Evolutionary conservation across 2,888 invertebrate species (phyloP), one percentile per base, ranked within the genome.

Genomic region (Cataglyphis cursor): DNA sequence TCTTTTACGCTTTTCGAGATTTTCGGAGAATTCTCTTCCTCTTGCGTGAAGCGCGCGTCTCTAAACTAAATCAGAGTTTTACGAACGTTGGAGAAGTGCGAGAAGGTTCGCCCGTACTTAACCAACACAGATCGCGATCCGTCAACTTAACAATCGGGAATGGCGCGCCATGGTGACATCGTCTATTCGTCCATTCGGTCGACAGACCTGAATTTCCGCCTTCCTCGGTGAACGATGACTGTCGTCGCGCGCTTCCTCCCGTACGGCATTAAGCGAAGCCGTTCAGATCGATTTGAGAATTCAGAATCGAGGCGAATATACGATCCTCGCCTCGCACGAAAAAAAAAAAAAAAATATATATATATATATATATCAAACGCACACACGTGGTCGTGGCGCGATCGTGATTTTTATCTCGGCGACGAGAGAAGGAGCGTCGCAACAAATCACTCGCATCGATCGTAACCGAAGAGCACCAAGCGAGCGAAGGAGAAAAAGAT

Each of bases 91-190:
- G 24, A 59, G 59, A 21, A 76, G 80, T 65, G 66, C 57, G 59
- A 82, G 48, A 18, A 18, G 80, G 66, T 74, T 86, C 84, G 84
- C 84, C 84, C 84, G 84, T 81, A 82, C 84, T 78, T 75, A 62
- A 81, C 76, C 81, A 78, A 83, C 82, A 73, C 82, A 83, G 62
- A 82, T 85, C 87, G 82, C 87, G 76, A 73, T 83, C 84, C 83
- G 84, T 74, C 68, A 82, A 66, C 84, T 83, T 85, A 83, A 88
- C 84, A 85, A 87, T 88, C 87, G 91, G 82, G 83, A 85, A 90
- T 86, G 84, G 72, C 74, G 87, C 76, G 86, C 80, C 91, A 91
- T 91, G 86, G 83, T 86, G 87, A 88, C 86, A 86, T 85, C 81
- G 73, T 84, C 57, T 76, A 76, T 70, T 85, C 75, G 78, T 89